Evolutionary conservation across 2,113 vertebrate species (phyloP).

Genomic region (Stercorarius parasiticus): DNA sequence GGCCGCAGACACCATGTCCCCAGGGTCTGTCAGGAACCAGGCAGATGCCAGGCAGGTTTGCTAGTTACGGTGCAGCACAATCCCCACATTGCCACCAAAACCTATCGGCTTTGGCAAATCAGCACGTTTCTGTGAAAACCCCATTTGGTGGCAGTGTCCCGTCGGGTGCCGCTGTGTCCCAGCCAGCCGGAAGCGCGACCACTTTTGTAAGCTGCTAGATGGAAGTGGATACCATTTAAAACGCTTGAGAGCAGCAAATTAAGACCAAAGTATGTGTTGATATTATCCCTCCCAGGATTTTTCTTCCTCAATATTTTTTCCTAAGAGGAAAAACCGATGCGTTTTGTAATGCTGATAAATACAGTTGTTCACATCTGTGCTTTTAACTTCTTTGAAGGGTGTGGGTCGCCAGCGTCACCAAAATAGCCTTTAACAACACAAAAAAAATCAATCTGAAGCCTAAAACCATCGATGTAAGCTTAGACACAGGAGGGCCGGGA

Average conservation of each 20-base stretch:
- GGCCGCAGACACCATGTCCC: background rate
- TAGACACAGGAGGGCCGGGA: background rate
- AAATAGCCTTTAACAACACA: background rate
- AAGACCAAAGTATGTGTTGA: background rate
- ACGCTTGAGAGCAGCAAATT: background rate
- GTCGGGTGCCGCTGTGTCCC: background rate
- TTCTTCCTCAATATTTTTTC: background rate
- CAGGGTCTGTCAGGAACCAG: background rate
- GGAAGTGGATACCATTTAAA: fast-evolving
- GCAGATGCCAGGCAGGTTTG: background rate
- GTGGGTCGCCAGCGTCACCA: background rate
- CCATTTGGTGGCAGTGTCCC: background rate
- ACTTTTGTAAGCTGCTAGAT: background rate
- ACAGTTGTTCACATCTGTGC: background rate
- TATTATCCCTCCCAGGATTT: background rate
- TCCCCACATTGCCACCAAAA: background rate
- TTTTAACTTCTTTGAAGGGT: background rate
- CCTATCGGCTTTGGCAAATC: background rate
- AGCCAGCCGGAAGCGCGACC: background rate
- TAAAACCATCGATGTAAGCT: fast-evolving
- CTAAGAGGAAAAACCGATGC: background rate
- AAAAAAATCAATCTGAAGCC: background rate
- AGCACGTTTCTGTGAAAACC: background rate
- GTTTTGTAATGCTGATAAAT: background rate
- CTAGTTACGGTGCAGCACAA: background rate